phyloP scores from a whole-genome alignment of 2,113 vertebrate genomes.

The Gasterosteus nipponicus region DNA sequence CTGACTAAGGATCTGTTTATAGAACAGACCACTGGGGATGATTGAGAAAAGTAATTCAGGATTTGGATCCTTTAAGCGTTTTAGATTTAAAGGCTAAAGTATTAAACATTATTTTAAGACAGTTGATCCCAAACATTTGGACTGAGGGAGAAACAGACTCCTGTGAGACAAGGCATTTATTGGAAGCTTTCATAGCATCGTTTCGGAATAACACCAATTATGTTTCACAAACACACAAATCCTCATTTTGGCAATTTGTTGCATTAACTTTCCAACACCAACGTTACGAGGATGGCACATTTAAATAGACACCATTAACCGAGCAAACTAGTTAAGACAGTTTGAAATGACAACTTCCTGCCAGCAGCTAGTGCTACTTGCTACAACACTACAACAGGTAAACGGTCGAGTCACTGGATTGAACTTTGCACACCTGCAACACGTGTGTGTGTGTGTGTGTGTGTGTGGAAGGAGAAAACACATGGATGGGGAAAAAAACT shows the following conservation, averaged over 20 bases:
- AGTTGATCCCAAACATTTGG: neutral
- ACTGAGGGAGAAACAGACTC: conserved; percentile 29
- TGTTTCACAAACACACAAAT: conserved; percentile 50
- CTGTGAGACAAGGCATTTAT: conserved; percentile 61
- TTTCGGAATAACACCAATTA: conserved; percentile 37
- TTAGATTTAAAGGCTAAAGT: neutral
- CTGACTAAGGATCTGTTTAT: neutral
- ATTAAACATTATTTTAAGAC: too few relatives aligned
- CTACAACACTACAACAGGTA: conserved; percentile 35
- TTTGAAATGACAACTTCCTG: conserved; percentile 29
- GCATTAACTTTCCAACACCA: conserved; percentile 25
- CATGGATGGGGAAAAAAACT: neutral
- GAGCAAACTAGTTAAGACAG: conserved; percentile 22
- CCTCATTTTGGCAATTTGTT: conserved; percentile 32
- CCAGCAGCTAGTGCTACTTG: conserved; percentile 34
- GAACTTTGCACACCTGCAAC: conserved; percentile 25
- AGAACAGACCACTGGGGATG: neutral
- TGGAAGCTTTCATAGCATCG: conserved; percentile 34
- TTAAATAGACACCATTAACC: conserved; percentile 52
- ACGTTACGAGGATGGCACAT: conserved; percentile 58
- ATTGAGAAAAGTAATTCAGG: neutral
- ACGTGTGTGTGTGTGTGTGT: conserved; percentile 8
- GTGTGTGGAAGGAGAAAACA: conserved; percentile 10
- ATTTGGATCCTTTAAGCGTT: neutral
- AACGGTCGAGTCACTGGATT: conserved; percentile 20